Conservation (phyloP, 35 echinoderm and acorn worm species). For the Acanthaster planci region DNA sequence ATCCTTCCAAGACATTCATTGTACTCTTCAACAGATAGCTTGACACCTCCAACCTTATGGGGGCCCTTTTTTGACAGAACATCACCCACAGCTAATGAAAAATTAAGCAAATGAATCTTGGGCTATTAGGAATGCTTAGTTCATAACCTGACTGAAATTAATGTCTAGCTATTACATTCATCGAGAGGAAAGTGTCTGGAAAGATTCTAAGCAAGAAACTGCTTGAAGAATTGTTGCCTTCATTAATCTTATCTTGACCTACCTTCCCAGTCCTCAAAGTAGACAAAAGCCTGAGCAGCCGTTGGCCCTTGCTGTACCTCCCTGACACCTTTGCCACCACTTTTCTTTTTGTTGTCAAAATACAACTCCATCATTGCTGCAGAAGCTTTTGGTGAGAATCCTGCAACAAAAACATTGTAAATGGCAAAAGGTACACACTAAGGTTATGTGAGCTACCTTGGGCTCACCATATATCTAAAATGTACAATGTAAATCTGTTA, state of each 20-base stretch:
- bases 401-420: background rate
- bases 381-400: background rate
- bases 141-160: background rate
- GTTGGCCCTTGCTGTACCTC: slow-evolving; percentile 1
- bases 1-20: slow-evolving; percentile 32
- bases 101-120: background rate
- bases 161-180: background rate
- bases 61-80: background rate
- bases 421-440: too few species aligned
- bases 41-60: background rate
- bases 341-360: slow-evolving; percentile 47
- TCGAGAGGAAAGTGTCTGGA: background rate
- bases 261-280: slow-evolving; percentile 51
- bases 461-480: background rate
- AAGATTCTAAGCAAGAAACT: background rate
- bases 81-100: slow-evolving; percentile 18
- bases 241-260: background rate
- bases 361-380: slow-evolving; percentile 36
- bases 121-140: background rate
- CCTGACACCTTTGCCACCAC: slow-evolving; percentile 41
- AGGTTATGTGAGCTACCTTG: background rate
- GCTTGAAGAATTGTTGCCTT: too few species aligned
- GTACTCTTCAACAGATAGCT: background rate
- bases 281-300: slow-evolving; percentile 9
- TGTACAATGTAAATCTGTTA: background rate